Percentiles rank a stretch among this genome's conserved stretches.
phyloP scores from a whole-genome alignment of 2,888 invertebrate species.

The Gymnosoma rotundatum region DNA sequence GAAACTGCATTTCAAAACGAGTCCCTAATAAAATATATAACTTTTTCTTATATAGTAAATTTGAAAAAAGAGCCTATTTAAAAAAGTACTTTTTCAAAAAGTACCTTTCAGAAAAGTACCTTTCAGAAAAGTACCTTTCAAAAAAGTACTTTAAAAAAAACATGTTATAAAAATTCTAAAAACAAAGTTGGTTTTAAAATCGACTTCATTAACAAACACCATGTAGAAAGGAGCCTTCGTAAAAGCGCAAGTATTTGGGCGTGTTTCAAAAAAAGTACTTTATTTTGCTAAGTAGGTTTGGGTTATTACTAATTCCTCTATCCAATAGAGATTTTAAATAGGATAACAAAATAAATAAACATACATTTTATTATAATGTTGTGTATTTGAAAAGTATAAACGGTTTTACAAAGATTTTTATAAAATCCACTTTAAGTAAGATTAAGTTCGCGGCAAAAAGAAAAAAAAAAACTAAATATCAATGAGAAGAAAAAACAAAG shows the following conservation, averaged over 20 bases:
- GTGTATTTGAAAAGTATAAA: slow-evolving; percentile 4
- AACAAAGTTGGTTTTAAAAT: too few relatives aligned
- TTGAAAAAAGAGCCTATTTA: neutral
- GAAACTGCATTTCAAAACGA: too few relatives aligned
- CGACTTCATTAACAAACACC: too few relatives aligned
- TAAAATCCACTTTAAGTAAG: slow-evolving; percentile 56
- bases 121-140: neutral
- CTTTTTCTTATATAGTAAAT: too few relatives aligned
- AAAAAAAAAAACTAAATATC: neutral
- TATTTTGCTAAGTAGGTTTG: too few relatives aligned
- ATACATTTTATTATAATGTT: slow-evolving; percentile 46
- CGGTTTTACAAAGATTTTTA: slow-evolving; percentile 40
- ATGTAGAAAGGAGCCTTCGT: too few relatives aligned
- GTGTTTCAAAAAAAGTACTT: too few relatives aligned
- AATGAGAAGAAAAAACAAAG: neutral
- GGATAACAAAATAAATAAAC: slow-evolving; percentile 1
- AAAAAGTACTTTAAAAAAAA: too few relatives aligned
- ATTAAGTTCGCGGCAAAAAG: slow-evolving; percentile 26
- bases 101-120: neutral
- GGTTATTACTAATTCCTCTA: slow-evolving; percentile 8
- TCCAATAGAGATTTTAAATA: slow-evolving; percentile 9
- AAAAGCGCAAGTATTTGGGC: too few relatives aligned
- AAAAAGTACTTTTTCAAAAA: neutral
- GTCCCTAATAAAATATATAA: too few relatives aligned
- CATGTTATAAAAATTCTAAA: too few relatives aligned